Evolutionary conservation across 2,113 vertebrate genomes (phyloP).

Genomic region (Elgaria multicarinata): DNA sequence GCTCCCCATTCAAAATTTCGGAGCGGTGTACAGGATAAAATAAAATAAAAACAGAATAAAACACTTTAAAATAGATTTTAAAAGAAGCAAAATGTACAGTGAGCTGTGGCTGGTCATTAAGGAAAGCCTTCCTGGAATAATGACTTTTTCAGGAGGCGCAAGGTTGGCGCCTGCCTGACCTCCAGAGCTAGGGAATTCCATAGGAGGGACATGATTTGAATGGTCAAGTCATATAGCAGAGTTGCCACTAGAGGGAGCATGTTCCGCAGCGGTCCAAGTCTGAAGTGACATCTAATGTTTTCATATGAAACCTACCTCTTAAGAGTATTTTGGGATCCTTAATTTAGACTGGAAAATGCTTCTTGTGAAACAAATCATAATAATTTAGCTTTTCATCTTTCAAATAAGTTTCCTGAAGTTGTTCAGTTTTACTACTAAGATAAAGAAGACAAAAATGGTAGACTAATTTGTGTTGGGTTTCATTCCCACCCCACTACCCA

Average conservation of each 20-base stretch:
- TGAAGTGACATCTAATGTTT: background rate
- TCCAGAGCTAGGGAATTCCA: too few species aligned
- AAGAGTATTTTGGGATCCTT: background rate
- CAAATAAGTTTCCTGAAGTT: background rate
- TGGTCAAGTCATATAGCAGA: background rate
- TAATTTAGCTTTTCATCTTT: background rate
- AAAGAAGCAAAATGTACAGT: too few species aligned
- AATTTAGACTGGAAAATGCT: background rate
- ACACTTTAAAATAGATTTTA: too few species aligned
- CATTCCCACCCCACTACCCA: background rate
- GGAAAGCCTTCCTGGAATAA: too few species aligned
- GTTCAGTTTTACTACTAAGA: background rate
- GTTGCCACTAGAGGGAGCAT: constrained; percentile 8
- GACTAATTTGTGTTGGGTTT: background rate
- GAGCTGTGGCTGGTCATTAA: too few species aligned
- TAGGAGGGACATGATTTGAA: background rate
- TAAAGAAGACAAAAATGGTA: background rate
- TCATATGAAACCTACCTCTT: background rate
- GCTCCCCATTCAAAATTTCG: too few species aligned
- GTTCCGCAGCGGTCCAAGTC: background rate
- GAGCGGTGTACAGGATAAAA: too few species aligned
- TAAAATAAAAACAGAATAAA: too few species aligned
- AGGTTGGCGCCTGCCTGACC: too few species aligned
- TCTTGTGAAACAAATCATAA: background rate
- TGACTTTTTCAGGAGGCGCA: too few species aligned